Base-by-base conservation (phyloP, 2,888 invertebrate species). In the Andrena hattorfiana region DNA sequence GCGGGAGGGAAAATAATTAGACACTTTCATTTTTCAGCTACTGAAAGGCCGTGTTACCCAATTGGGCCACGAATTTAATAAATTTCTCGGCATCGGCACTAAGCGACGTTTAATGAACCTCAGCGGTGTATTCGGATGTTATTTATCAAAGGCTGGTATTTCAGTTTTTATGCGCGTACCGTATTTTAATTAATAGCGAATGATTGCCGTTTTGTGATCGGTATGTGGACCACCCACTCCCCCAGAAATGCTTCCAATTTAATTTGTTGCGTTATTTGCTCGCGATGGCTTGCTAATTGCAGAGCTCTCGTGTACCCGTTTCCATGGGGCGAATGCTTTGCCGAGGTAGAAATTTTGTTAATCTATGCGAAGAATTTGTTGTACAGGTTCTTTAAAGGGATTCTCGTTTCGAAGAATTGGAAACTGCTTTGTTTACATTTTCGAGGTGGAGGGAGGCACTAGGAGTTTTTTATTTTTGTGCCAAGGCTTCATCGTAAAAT, bases 1-100 rank as follows among this genome's bases (percentile, higher is more conserved):
- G n/a, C 32, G 35, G 67, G 62, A 68, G 62, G 62, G 72, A 48
- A 70, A 79, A 86, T 84, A 80, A 86, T 86, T 84, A 81, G 75
- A 68, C 68, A 42, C 59, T 77, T 77, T 70, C 64, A 71, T 85
- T 85, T 78, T 68, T 83, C 80, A 26, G 28, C 66, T 54, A 66
- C 42, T 62, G 13, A 28, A 23, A 54, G 70, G 16, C 13, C 32
- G 20, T n/a, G 62, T 16, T 62, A 5, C 59, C 35, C 68, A 63
- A 67, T 78, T 70, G 66, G 51, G 77, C 77, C 67, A 20, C 16
- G 26, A 67, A 26, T 64, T 63, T 66, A 72, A 85, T 79, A 79
- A 85, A 83, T 83, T 78, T 71, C 68, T 64, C 51, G 48, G 13
- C 20, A 77, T 66, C 20, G 60, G 10, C 60, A 42, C 60, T 73